Base-by-base conservation (phyloP, 2,797 vertebrate genomes). In the Galaxias olidus region DNA sequence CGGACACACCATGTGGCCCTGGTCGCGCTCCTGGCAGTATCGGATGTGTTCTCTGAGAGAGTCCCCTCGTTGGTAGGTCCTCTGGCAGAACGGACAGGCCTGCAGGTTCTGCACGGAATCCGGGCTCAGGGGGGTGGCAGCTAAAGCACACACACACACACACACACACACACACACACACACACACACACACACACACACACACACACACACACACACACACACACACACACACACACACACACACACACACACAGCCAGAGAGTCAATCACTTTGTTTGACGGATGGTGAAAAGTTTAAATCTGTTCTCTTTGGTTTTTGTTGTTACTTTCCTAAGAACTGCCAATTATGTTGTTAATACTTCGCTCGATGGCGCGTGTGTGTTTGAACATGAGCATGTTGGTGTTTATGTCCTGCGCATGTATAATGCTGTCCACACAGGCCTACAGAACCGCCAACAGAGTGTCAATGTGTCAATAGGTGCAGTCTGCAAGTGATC, bases 51-150 rank as follows among this genome's bases (percentile, higher is more conserved):
- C 92, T 75, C 81, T 84, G 46, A 94, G 76, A 19, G 87, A 81
- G 7, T 80, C 66, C 62, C 89, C 89, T 9, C 78, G 79, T 52
- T 83, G 86, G 74, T 82, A 92, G 17, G 82, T 77, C 68, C 81
- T 86, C 75, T 91, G 87, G 81, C 93, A 93, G 76, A 89, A 93
- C 0, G 90, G 93, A 72, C 93, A 94, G 17, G 84, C 75, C 80
- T 91, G 89, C 63, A 86, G 81, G 56, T 20, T 73, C 52, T 79
- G 82, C 14, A 63, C 70, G 13, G 63, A 68, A 7, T 84, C 80
- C 0, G 74, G 69, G 49, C 73, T 83, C 40, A 67, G 11, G 0
- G 69, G 52, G n/a, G 59, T 60, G 10, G 43, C 49, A 9, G 90
- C 90, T 92, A 69, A 17, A 77, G 48, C 49, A 4, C 45, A 59